Conservation (phyloP, 1,140 invertebrate genomes). For the Drosophila seguyi region DNA sequence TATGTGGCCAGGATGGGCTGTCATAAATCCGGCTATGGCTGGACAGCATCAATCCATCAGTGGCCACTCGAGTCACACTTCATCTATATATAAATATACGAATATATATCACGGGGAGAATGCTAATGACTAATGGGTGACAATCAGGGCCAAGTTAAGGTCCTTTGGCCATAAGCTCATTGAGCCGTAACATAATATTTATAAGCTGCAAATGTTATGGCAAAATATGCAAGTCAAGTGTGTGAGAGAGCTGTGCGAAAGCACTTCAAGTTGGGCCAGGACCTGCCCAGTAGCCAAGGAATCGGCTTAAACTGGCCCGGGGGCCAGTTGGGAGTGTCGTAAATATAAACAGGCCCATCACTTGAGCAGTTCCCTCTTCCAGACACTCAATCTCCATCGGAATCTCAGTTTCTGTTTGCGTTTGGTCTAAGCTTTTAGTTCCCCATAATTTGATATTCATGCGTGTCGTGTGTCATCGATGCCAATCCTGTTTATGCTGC, state of each 20-base stretch:
- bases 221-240: slow-evolving; percentile 56
- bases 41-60: slow-evolving; percentile 53
- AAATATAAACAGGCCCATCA: slow-evolving; percentile 71
- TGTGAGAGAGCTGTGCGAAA: slow-evolving; percentile 6
- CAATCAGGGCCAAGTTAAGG: slow-evolving; percentile 43
- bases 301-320: slow-evolving; percentile 50
- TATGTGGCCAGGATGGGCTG: slow-evolving; percentile 14
- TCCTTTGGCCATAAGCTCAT: slow-evolving; percentile 54
- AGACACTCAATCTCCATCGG: slow-evolving; percentile 7
- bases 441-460: slow-evolving; percentile 79
- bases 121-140: slow-evolving; percentile 76
- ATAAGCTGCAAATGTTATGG: slow-evolving; percentile 51
- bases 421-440: slow-evolving; percentile 67
- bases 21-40: slow-evolving; percentile 22
- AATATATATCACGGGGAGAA: slow-evolving; percentile 1
- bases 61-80: slow-evolving; percentile 35
- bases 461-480: slow-evolving; percentile 61
- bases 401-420: slow-evolving; percentile 33
- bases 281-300: slow-evolving; percentile 32
- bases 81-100: slow-evolving; percentile 1
- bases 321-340: slow-evolving; percentile 30
- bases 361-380: slow-evolving; percentile 35
- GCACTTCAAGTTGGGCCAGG: slow-evolving; percentile 50
- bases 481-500: slow-evolving; percentile 64
- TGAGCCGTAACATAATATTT: slow-evolving; percentile 81